These are phyloP conservation scores for Rafetus swinhoei DNA, from an alignment of 2,113 vertebrate genomes.

Conservation along the genomic window DNA sequence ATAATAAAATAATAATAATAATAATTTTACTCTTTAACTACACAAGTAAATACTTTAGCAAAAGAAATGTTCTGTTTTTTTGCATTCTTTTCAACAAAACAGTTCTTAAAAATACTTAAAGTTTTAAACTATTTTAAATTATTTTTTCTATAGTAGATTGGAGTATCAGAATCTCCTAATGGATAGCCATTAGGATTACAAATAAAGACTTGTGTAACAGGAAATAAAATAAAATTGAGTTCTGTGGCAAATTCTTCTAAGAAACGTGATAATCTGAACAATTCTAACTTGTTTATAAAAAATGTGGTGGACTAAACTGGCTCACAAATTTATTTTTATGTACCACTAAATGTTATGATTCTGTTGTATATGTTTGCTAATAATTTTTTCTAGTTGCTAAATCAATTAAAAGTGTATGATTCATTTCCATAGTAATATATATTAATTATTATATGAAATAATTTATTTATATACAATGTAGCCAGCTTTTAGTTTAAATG, in stretches of 20 bases:
- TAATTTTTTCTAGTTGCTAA: not conserved
- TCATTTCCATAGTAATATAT: not conserved
- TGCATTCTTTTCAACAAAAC: constrained; percentile 41
- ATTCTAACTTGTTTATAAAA: not conserved
- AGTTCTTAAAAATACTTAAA: constrained; percentile 24
- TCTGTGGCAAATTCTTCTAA: constrained; percentile 4
- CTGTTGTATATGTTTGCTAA: constrained; percentile 10
- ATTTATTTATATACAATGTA: not conserved
- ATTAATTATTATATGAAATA: not conserved
- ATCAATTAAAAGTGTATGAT: constrained; percentile 16
- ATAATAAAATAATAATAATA: constrained; percentile 16
- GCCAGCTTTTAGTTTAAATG: not conserved
- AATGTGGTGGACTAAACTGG: not conserved
- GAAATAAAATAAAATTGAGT: constrained; percentile 1
- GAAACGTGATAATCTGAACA: not conserved
- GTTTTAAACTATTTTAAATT: not conserved
- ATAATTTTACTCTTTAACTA: constrained; percentile 23
- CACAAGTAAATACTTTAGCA: not conserved
- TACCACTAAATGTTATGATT: constrained; percentile 25
- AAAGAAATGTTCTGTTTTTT: not conserved
- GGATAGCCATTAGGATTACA: not conserved
- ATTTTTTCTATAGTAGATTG: constrained; percentile 21
- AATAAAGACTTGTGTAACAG: not conserved
- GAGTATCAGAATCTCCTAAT: not conserved
- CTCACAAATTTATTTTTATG: not conserved